These are phyloP conservation scores for Vollenhovia emeryi DNA, from an alignment of 1,140 invertebrate species.

Conservation along the genomic window DNA sequence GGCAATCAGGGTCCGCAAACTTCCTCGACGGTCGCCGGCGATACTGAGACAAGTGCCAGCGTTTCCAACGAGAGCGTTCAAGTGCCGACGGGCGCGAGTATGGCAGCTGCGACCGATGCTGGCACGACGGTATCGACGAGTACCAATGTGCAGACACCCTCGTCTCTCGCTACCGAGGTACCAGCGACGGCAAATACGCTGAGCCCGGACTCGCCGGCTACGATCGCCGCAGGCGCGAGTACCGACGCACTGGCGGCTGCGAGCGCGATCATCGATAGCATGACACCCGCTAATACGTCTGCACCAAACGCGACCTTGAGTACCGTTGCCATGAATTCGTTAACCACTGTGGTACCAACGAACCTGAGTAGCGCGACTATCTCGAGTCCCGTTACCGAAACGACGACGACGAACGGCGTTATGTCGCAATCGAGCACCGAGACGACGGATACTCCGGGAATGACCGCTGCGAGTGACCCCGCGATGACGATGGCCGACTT, in stretches of 20 bases:
- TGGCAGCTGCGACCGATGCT: neutral
- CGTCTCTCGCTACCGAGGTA: neutral
- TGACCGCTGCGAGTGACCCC: neutral
- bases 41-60: neutral
- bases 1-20: neutral
- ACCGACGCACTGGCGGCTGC: neutral
- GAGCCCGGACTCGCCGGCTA: neutral
- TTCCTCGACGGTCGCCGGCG: neutral
- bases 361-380: neutral
- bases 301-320: neutral
- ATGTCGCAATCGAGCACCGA: neutral
- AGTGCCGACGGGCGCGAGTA: neutral
- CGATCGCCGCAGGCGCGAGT: neutral
- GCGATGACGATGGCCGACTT: neutral
- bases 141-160: neutral
- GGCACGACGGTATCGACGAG: neutral
- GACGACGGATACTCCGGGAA: neutral
- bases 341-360: neutral
- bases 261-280: neutral
- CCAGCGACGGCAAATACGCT: neutral
- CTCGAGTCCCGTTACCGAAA: conserved; percentile 17
- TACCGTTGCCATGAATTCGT: conserved; percentile 33
- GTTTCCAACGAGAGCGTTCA: neutral
- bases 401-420: conserved; percentile 4
- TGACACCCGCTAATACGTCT: neutral